Base-by-base conservation (phyloP, 2,113 vertebrate species). In the Catagonus wagneri region DNA sequence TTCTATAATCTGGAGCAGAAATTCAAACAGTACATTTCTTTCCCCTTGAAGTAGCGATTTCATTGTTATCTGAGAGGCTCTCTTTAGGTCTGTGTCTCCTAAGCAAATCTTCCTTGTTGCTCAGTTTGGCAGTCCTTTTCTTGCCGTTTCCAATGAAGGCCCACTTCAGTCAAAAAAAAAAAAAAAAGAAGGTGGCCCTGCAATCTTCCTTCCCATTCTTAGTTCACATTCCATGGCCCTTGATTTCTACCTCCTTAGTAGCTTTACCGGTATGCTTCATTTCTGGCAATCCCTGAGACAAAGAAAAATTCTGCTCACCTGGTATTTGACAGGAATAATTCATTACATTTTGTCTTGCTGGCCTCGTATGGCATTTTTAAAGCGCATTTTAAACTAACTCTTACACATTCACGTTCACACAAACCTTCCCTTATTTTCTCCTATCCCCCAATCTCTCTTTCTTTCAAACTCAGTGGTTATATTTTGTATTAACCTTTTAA, bases 301-400 rank as follows among this genome's bases (percentile, higher is more conserved):
- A 76, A 86, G 27, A 94, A 7, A 76, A 89, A 91, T 94, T 95
- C 63, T 83, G 66, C 86, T 96, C 93, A 96, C 85, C 74, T 74
- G 90, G 83, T 76, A 90, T 65, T 72, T 83, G 39, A 86, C 71
- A 92, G 81, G n/a, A 94, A 79, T 89, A 91, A 92, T 83, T 75
- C 81, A 86, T 89, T 90, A 69, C 74, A 95, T 65, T 83, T 93
- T 90, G 88, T 91, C 88, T 72, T 93, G 78, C 54, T 96, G 78
- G 65, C n/a, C 68, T 95, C 54, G 52, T 16, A 34, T 72, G 54
- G 61, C 50, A 63, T 76, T 88, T 92, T 95, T 11, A 90, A 96
- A 9, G n/a, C 17, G 22, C 58, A 54, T 27, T 91, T 50, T 44
- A 52, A 94, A 75, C 34, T 32, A n/a, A n/a, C 63, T 29, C 20